Percentiles rank a stretch among this genome's conserved stretches.
Evolutionary conservation across 2,113 vertebrate species (phyloP).

Genomic region (Pogonocichla stellata): DNA sequence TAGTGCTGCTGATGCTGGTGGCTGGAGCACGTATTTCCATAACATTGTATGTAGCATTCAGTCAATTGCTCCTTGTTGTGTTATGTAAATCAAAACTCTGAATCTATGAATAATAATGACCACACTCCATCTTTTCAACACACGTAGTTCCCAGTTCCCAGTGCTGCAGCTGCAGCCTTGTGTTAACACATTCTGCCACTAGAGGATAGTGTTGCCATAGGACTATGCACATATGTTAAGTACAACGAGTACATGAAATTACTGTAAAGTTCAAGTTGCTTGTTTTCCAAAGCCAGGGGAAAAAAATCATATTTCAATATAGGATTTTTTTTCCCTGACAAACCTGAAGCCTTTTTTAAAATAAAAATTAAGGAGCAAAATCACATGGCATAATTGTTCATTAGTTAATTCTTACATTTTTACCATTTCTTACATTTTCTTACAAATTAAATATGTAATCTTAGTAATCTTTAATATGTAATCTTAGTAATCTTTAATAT

Average conservation of each 20-base stretch:
- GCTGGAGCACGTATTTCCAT: not conserved
- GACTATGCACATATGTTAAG: not conserved
- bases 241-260: not conserved
- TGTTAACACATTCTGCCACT: slow-evolving; percentile 36
- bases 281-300: not conserved
- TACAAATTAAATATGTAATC: too few relatives aligned
- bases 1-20: not conserved
- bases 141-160: not conserved
- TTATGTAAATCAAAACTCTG: not conserved
- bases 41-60: not conserved
- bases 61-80: not conserved
- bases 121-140: not conserved
- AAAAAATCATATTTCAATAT: not conserved
- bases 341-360: not conserved
- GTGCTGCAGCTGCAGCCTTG: not conserved
- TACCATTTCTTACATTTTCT: too few relatives aligned
- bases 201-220: slow-evolving; percentile 56
- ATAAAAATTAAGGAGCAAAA: not conserved
- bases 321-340: not conserved
- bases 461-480: not conserved
- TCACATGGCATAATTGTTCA: not conserved
- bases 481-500: not conserved
- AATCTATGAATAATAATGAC: not conserved
- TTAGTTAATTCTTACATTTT: not conserved
- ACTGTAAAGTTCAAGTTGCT: not conserved